Percentiles rank a stretch among this genome's conserved stretches.
Evolutionary conservation across 2,113 vertebrate species (phyloP).

Genomic region (human (Homo sapiens)): DNA sequence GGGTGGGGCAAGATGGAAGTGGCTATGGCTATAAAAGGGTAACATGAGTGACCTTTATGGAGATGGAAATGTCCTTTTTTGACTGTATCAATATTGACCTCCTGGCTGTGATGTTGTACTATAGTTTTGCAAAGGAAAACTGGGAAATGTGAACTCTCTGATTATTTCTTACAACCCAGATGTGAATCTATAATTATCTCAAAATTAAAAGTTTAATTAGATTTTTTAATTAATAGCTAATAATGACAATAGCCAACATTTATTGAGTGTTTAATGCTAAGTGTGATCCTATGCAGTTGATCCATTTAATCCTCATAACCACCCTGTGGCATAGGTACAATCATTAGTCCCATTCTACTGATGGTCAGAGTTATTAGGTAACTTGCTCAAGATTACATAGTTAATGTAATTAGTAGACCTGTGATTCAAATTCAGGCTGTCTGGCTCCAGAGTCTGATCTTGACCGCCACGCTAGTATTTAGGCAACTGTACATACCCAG

Average conservation of each 20-base stretch:
- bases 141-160: background rate
- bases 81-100: background rate
- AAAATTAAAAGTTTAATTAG: conserved; percentile 17
- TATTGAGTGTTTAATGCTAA: background rate
- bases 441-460: background rate
- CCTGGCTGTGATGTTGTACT: background rate
- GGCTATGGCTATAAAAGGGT: background rate
- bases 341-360: background rate
- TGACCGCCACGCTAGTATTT: background rate
- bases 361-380: background rate
- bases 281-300: background rate
- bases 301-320: background rate
- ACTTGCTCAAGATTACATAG: background rate
- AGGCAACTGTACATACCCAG: background rate
- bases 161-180: background rate
- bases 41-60: background rate
- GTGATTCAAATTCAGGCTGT: background rate
- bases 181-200: background rate
- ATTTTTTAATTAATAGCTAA: background rate
- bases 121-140: background rate
- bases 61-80: background rate
- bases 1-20: background rate
- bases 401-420: background rate
- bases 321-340: background rate
- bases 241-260: background rate